Evolutionary conservation across 2,888 invertebrate species (phyloP), one percentile per base, ranked within the genome.

Genomic region (Yponomeuta evonymella): DNA sequence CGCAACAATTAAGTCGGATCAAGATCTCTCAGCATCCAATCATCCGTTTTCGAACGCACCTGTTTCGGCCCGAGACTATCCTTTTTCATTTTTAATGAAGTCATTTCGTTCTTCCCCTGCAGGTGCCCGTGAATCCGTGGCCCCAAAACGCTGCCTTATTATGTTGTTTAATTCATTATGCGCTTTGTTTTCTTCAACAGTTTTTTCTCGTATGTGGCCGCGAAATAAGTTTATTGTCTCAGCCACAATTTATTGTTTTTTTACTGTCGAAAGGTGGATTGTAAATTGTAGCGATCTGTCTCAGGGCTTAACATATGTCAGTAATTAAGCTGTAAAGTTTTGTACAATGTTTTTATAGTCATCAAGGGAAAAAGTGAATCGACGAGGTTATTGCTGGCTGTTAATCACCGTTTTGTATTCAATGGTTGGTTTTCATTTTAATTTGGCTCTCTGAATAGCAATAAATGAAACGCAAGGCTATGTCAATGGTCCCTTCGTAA

Each of bases 131-230:
- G 76, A 76, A 77, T 78, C 80, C 76, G 73, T 75, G 77, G 77
- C 76, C 81, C 81, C 78, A 78, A 82, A 81, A 81, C 80, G 81
- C 81, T 78, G 78, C 81, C 84, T 85, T 85, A 89, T 89, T 89
- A 88, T 86, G 85, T 87, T 87, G 82, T 88, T 89, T 87, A 87
- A 89, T 90, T 89, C 88, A 88, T 88, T 88, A 88, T 87, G 86
- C 87, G 86, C 88, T 90, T 90, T 91, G 90, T 92, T 90, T 89
- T 86, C 88, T 88, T 87, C 81, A 75, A 81, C 73, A 78, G 77
- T 79, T 83, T 87, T 88, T 88, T 85, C 80, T 77, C 75, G 63
- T 75, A 74, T 75, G 79, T 86, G 83, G 89, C 90, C 70, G 70
- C 82, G 51, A 87, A 89, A 80, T 79, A 78, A 87, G 83, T 88